A percentile compares a stretch with the other conserved stretches of the same genome.
Conservation (phyloP, 2,888 invertebrate genomes). For the Drosophila subsilvestris region DNA sequence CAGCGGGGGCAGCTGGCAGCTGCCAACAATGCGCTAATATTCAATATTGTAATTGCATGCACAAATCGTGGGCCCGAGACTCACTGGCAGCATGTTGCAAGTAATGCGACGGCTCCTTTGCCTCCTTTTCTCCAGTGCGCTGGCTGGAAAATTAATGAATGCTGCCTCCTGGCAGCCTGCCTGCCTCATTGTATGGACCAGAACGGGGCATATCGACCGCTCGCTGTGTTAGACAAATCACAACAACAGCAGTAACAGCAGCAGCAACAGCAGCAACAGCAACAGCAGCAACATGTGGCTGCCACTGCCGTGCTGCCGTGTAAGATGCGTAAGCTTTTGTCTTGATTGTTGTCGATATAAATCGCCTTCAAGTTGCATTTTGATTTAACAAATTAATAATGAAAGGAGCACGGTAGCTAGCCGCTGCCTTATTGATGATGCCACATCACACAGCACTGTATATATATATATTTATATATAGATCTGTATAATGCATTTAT, state of each 20-base stretch:
- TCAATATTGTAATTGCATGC: slow-evolving; percentile 81
- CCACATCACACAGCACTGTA: slow-evolving; percentile 39
- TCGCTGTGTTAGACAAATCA: slow-evolving; percentile 81
- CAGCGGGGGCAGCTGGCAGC: slow-evolving; percentile 65
- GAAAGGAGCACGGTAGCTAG: slow-evolving; percentile 68
- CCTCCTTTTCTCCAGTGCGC: slow-evolving; percentile 35
- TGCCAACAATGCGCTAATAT: slow-evolving; percentile 77
- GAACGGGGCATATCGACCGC: slow-evolving; percentile 70
- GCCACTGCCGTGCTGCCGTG: slow-evolving; percentile 47
- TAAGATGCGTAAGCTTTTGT: slow-evolving; percentile 68
- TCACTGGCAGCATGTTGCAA: slow-evolving; percentile 62
- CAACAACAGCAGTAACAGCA: slow-evolving; percentile 67
- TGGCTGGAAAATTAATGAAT: slow-evolving; percentile 78
- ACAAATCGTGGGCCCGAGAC: slow-evolving; percentile 73
- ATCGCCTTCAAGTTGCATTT: slow-evolving; percentile 76
- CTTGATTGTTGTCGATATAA: slow-evolving; percentile 70
- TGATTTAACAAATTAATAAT: slow-evolving; percentile 83
- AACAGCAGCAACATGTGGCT: slow-evolving; percentile 20
- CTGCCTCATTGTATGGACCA: slow-evolving; percentile 64
- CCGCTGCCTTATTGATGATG: slow-evolving; percentile 76
- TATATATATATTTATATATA: slow-evolving; percentile 3
- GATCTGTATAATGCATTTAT: slow-evolving; percentile 22
- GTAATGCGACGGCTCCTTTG: slow-evolving; percentile 31
- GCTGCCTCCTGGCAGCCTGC: slow-evolving; percentile 53
- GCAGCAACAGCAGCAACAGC: slow-evolving; percentile 18